phyloP scores from a whole-genome alignment of 2,113 vertebrate genomes.

The Nicator chloris region DNA sequence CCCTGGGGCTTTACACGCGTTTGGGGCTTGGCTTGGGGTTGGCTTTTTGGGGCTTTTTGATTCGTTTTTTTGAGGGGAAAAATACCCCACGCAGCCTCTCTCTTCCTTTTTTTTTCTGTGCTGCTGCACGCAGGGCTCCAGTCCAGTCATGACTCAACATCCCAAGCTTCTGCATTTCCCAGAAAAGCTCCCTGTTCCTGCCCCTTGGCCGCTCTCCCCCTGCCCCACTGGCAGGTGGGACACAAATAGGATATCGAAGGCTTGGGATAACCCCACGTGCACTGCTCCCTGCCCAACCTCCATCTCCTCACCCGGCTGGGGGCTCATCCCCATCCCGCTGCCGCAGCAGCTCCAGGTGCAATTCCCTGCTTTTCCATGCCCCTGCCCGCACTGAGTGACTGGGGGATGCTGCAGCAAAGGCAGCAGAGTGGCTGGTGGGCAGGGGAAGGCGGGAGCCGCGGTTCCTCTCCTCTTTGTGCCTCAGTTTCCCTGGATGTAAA shows the following conservation, averaged over 20 bases:
- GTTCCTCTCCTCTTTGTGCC: neutral
- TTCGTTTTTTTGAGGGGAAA: neutral
- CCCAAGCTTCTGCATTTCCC: slow-evolving; percentile 55
- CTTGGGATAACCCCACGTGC: neutral
- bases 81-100: neutral
- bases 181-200: neutral
- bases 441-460: fast-evolving
- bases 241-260: fast-evolving
- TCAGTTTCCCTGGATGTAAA: neutral
- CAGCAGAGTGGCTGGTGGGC: neutral
- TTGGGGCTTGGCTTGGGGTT: neutral
- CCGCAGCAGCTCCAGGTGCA: fast-evolving
- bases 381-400: neutral
- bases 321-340: neutral
- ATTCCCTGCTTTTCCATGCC: neutral
- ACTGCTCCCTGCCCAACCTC: fast-evolving
- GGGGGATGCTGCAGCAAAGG: neutral
- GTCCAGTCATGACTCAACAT: slow-evolving; percentile 54
- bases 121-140: neutral
- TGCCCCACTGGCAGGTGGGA: neutral
- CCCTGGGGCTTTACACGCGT: neutral
- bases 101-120: slow-evolving; percentile 68
- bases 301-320: neutral
- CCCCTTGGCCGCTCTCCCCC: neutral
- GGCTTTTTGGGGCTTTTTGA: neutral